Evolutionary conservation across 2,888 invertebrate species (phyloP), one percentile per base, ranked within the genome.

Genomic region (Saturnia japonica): DNA sequence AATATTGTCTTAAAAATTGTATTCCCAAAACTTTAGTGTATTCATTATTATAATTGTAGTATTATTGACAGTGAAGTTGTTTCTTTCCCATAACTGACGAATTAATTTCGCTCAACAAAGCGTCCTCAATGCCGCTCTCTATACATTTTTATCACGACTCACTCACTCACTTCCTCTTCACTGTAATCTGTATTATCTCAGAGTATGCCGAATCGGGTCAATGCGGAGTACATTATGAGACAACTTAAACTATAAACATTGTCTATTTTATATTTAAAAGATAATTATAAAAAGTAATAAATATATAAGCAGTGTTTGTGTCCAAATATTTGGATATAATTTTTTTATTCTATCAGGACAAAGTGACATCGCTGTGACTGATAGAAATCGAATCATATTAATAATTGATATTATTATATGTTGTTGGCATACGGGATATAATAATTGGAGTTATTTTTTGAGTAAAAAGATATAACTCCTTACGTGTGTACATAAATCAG

Each of bases 191-290:
- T 85, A 88, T 89, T 89, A 85, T 88, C 85, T 85, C 76, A 78
- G 82, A 83, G 85, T 84, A 82, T 85, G 82, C 81, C 82, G 80
- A 92, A 90, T 89, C 85, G 82, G 90, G 90, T 88, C 88, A 88
- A 79, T 80, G 80, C 80, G 80, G 77, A 83, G 80, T 77, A 77
- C 78, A 77, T 71, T 70, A 77, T 75, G 71, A 54, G 79, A 81
- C 83, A 74, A 85, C 84, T 68, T 77, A 82, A 79, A 81, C 81
- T 85, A 60, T 43, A 75, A 74, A 81, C 73, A 54, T 54, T 22
- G 54, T 22, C 19, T 22, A n/a, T 22, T 54, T 22, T 22, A 47
- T 47, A 2, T n/a, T 25, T 25, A 60, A 28, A 60, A 25, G 28
- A 60, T 1, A 6, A 60, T 57, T n/a, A 54, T 22, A 11, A 8